These are phyloP conservation scores for Incurvaria masculella DNA, from an alignment of 2,888 invertebrate genomes.

Conservation along the genomic window DNA sequence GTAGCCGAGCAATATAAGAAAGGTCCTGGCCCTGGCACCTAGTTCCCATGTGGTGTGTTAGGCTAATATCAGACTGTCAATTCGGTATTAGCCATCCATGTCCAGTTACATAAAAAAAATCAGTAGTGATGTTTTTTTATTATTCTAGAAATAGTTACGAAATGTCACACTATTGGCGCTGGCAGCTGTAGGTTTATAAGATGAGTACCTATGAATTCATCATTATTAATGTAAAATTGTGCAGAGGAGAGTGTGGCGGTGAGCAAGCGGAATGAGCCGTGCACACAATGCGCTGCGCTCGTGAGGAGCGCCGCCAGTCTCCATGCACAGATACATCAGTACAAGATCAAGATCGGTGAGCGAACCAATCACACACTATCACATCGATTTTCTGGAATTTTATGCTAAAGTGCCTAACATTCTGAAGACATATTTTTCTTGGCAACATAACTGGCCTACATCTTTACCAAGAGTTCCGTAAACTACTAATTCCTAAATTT, in stretches of 20 bases:
- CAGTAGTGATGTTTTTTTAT: background rate
- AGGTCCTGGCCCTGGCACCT: no score
- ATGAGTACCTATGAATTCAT: background rate
- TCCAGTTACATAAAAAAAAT: no score
- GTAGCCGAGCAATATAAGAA: no score
- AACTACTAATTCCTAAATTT: no score
- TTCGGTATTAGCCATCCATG: no score
- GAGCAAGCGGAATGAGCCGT: constrained; percentile 40
- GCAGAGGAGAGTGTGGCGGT: constrained; percentile 42
- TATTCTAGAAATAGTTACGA: background rate
- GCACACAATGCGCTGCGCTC: constrained; percentile 39
- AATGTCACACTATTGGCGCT: background rate
- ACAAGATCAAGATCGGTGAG: constrained; percentile 37
- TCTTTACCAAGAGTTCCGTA: no score
- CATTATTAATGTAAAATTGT: background rate
- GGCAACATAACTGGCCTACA: no score
- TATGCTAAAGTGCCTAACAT: no score
- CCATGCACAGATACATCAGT: constrained; percentile 41
- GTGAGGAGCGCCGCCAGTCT: constrained; percentile 34
- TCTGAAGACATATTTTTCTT: no score
- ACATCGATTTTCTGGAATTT: constrained; percentile 2
- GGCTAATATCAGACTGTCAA: no score
- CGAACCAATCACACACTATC: no score
- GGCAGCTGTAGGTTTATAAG: background rate
- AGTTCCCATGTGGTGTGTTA: no score